phyloP scores from a whole-genome alignment of 2,888 invertebrate genomes.

The Tachina fera region DNA sequence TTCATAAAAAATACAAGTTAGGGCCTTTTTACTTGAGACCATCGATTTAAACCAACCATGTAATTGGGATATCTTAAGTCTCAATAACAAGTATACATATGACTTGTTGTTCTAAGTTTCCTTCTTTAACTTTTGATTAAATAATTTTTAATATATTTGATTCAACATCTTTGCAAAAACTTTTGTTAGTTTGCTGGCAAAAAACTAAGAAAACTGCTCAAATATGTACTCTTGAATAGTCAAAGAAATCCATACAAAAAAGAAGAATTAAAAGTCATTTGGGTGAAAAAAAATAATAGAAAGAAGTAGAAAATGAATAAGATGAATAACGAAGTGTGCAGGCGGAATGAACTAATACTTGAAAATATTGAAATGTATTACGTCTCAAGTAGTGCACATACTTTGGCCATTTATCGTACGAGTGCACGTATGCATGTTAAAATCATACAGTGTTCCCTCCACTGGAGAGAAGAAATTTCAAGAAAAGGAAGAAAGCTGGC shows the following conservation, averaged over 20 bases:
- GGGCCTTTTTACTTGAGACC: too few relatives aligned
- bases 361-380: slow-evolving; percentile 45
- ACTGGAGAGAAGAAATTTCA: background rate
- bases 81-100: too few relatives aligned
- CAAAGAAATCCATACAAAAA: background rate
- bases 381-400: slow-evolving; percentile 40
- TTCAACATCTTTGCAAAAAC: background rate
- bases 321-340: slow-evolving; percentile 27
- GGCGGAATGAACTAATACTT: slow-evolving; percentile 27
- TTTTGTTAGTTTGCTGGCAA: background rate
- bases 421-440: background rate
- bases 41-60: too few relatives aligned
- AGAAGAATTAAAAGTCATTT: slow-evolving; percentile 17
- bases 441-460: background rate
- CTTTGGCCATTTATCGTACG: slow-evolving; percentile 32
- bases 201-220: background rate
- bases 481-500: background rate
- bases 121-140: background rate
- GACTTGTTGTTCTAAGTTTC: too few relatives aligned
- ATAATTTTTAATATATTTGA: background rate
- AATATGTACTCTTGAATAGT: background rate
- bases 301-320: background rate
- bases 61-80: too few relatives aligned
- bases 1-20: too few relatives aligned
- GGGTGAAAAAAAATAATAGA: background rate